Percentiles rank a stretch among this genome's conserved stretches.
phyloP scores from a whole-genome alignment of 2,113 vertebrate genomes.

The Austrofundulus limnaeus region DNA sequence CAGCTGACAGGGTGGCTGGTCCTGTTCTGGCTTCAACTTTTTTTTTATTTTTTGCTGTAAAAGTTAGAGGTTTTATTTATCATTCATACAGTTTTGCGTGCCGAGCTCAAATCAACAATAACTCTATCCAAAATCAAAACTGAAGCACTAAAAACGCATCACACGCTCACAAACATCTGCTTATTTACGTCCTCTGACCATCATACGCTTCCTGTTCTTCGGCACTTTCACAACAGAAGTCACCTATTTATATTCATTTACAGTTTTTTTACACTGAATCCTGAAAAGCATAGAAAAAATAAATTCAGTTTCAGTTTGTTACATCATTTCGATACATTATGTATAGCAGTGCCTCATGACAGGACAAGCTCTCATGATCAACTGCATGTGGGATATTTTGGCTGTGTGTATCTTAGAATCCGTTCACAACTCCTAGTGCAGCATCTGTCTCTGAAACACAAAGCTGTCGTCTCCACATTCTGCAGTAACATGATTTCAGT shows the following conservation, averaged over 20 bases:
- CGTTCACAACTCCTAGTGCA: slow-evolving; percentile 6
- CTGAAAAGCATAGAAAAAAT: slow-evolving; percentile 75
- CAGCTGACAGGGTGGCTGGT: too few species aligned
- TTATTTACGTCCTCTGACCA: slow-evolving; percentile 4
- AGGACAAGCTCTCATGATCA: slow-evolving; percentile 55
- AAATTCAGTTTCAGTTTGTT: slow-evolving; percentile 59
- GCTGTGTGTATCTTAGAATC: slow-evolving; percentile 21
- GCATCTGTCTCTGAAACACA: too few species aligned
- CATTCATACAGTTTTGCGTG: slow-evolving; percentile 59
- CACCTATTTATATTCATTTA: slow-evolving; percentile 63
- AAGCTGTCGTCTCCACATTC: background rate
- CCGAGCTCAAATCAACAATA: slow-evolving; percentile 27
- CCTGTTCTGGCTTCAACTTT: too few species aligned
- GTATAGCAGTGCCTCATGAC: slow-evolving; percentile 37
- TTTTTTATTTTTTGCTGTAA: too few species aligned
- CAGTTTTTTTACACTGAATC: slow-evolving; percentile 58
- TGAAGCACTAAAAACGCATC: slow-evolving; percentile 21
- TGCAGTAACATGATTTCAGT: slow-evolving; percentile 6
- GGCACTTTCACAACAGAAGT: slow-evolving; percentile 59
- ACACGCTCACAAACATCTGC: slow-evolving; percentile 40
- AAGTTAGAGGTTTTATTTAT: slow-evolving; percentile 61
- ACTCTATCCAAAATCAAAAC: slow-evolving; percentile 31
- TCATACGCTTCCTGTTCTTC: slow-evolving; percentile 41
- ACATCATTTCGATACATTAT: slow-evolving; percentile 53
- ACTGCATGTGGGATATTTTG: slow-evolving; percentile 33